A percentile compares a stretch with the other conserved stretches of the same genome.
These are phyloP conservation scores for Nineta flava DNA, from an alignment of 2,888 invertebrate species.

Conservation along the genomic window DNA sequence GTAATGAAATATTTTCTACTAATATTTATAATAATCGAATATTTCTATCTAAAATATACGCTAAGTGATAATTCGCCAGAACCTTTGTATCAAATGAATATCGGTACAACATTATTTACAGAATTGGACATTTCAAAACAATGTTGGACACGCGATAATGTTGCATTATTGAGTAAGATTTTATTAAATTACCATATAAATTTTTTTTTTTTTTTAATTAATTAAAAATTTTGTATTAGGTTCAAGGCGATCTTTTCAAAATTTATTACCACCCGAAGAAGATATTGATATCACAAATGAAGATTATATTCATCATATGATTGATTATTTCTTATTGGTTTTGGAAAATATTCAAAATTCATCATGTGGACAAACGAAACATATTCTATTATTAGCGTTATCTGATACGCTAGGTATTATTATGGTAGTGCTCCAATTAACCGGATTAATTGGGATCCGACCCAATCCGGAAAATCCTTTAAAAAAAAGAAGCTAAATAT, in stretches of 20 bases:
- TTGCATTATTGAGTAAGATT: slow-evolving; percentile 19
- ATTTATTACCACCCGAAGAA: slow-evolving; percentile 21
- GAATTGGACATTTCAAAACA: slow-evolving; percentile 21
- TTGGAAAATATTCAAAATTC: slow-evolving; percentile 18
- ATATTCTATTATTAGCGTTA: slow-evolving; percentile 23
- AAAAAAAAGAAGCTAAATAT: too few relatives aligned
- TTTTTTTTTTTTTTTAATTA: too few relatives aligned
- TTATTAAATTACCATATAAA: neutral
- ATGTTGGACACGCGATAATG: slow-evolving; percentile 25
- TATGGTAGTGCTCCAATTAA: too few relatives aligned
- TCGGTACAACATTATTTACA: slow-evolving; percentile 25
- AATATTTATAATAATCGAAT: neutral
- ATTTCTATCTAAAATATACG: neutral
- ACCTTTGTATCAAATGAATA: slow-evolving; percentile 8
- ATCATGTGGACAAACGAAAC: slow-evolving; percentile 21
- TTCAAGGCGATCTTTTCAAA: slow-evolving; percentile 23
- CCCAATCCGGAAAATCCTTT: too few relatives aligned
- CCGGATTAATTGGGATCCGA: too few relatives aligned
- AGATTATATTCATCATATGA: slow-evolving; percentile 21
- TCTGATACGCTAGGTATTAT: slow-evolving; percentile 24
- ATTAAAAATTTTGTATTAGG: slow-evolving; percentile 11
- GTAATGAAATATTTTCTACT: neutral
- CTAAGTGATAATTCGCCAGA: neutral
- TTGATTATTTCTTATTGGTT: slow-evolving; percentile 23
- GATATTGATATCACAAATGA: slow-evolving; percentile 20